Evolutionary conservation across 2,888 invertebrate genomes (phyloP), one percentile per base, ranked within the genome.

Genomic region (Sicus ferrugineus): DNA sequence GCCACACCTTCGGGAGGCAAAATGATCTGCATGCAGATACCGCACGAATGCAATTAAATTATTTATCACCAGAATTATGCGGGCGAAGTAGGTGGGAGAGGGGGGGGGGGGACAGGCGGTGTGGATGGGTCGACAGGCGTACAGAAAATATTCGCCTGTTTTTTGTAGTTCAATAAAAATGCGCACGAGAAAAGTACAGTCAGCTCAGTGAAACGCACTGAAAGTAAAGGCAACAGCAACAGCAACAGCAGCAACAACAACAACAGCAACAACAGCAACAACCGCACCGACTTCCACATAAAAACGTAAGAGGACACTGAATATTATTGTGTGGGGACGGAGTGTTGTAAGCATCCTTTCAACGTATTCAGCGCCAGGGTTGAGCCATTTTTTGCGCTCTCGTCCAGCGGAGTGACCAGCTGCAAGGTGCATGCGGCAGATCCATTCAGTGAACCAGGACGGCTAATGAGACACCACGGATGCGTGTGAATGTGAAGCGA

Each of bases 171-270:
- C 42, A 56, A 66, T 66, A 54, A 66, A 66, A 54, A 56, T 54
- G 23, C 66, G 38, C 70, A 65, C 70, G 74, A 68, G 3, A 77
- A 78, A 80, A 80, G 80, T 80, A 80, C 80, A 80, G 80, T 81
- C 79, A 80, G 78, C 78, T 77, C 80, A 76, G 21, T 48, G 52
- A 64, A 64, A 66, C 54, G 66, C 66, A 66, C 38, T 56, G 66
- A 54, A 54, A 59, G n/a, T 34, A 30, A 34, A 9, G 30, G 7
- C 6, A 59, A 16, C 38, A 28, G 5, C 31, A 66, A 28, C 65
- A 38, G 42, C 54, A 19, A 42, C 19, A 54, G 11, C 23, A 54
- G 14, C 54, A 66, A 28, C 28, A 66, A 38, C 66, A 66, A 56
- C 26, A 65, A 54, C 6, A 54, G 42, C 42, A 42, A 21, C 38